Conservation (phyloP, 2,113 vertebrate genomes). For the Phodopus roborovskii region DNA sequence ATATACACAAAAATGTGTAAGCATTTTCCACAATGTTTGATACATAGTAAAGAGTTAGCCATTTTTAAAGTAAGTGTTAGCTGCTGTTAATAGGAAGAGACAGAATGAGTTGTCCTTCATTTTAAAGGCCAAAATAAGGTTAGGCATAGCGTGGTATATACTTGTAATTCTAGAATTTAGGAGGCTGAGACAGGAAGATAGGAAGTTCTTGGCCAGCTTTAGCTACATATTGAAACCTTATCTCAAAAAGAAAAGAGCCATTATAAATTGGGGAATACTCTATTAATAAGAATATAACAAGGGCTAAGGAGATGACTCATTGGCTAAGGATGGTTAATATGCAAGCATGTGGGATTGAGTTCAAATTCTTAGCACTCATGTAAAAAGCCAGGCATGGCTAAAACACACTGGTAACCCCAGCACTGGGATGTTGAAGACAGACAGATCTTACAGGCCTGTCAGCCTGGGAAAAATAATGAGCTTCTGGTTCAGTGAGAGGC, state of each 20-base stretch:
- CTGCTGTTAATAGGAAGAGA: neutral
- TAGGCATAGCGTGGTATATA: neutral
- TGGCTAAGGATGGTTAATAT: neutral
- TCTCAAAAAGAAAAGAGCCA: neutral
- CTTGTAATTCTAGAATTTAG: neutral
- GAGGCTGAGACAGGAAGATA: neutral
- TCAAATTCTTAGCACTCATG: neutral
- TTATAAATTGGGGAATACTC: neutral
- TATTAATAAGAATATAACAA: neutral
- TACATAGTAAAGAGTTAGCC: neutral
- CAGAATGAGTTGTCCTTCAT: constrained; percentile 30
- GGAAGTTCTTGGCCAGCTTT: neutral
- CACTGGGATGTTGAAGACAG: neutral
- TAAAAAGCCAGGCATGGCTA: neutral
- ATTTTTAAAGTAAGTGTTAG: neutral
- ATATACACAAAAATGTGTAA: neutral
- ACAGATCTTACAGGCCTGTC: neutral
- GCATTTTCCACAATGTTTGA: neutral
- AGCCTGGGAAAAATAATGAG: neutral
- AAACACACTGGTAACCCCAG: neutral
- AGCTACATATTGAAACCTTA: neutral
- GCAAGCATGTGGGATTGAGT: neutral
- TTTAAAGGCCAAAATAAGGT: constrained; percentile 39
- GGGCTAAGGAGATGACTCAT: neutral
- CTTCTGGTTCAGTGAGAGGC: neutral